Evolutionary conservation across 2,888 invertebrate genomes (phyloP).

Genomic region (Cartodere bifasciata): DNA sequence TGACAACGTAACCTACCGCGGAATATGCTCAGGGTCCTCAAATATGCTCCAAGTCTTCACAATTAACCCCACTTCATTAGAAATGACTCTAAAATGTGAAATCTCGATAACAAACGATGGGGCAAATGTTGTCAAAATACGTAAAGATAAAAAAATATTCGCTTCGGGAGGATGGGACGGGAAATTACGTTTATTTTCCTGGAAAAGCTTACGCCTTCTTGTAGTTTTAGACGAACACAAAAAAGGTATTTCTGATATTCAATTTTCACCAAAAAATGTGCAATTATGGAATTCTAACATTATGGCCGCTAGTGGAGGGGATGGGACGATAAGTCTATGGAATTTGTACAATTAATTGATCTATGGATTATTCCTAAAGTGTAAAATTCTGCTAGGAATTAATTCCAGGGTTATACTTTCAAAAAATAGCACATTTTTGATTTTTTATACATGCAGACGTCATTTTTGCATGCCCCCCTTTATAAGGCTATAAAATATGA

Average conservation of each 20-base stretch:
- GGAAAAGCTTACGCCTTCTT: conserved; percentile 59
- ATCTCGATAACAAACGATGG: conserved; percentile 61
- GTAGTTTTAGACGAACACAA: conserved; percentile 64
- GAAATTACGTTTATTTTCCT: conserved; percentile 60
- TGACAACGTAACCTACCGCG: conserved; percentile 49
- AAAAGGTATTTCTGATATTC: conserved; percentile 56
- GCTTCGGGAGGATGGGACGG: conserved; percentile 68
- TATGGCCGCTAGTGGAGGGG: conserved; percentile 66
- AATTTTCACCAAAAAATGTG: conserved; percentile 52
- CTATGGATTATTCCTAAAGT: no score
- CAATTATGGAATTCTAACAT: conserved; percentile 58
- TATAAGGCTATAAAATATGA: no score
- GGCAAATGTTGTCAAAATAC: conserved; percentile 52
- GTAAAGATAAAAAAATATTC: conserved; percentile 60
- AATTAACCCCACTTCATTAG: conserved; percentile 40
- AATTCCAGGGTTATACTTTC: no score
- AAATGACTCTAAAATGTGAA: conserved; percentile 45
- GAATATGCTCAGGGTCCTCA: conserved; percentile 53
- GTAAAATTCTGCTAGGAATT: no score
- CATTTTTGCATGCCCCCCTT: no score
- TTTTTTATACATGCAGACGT: no score
- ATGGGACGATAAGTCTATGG: conserved; percentile 68
- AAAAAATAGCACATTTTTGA: no score
- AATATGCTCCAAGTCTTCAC: conserved; percentile 46
- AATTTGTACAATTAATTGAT: conserved; percentile 56